phyloP scores from a whole-genome alignment of 2,888 invertebrate species.

The Leptarthrus brevirostris region DNA sequence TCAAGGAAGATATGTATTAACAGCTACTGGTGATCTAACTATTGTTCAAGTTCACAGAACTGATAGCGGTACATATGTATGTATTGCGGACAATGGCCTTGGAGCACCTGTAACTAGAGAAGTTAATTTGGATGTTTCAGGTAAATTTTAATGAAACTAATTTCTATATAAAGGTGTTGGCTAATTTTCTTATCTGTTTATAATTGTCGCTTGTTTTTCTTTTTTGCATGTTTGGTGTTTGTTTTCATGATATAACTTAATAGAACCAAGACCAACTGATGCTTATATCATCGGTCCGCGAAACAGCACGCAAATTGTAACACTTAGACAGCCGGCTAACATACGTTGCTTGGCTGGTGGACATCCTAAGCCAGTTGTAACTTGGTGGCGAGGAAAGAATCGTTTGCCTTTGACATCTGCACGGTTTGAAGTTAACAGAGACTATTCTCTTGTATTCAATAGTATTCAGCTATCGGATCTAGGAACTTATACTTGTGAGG shows the following conservation, averaged over 20 bases:
- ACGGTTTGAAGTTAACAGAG: conserved; percentile 74
- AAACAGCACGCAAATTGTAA: conserved; percentile 74
- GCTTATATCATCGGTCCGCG: conserved; percentile 77
- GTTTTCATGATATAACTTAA: conserved; percentile 49
- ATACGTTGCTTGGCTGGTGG: conserved; percentile 87
- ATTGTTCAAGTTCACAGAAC: conserved; percentile 83
- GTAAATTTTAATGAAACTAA: conserved; percentile 69
- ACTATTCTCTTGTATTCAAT: conserved; percentile 80
- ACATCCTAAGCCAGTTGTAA: conserved; percentile 80
- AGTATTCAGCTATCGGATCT: conserved; percentile 77
- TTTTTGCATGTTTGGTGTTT: conserved; percentile 50
- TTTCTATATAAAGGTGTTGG: conserved; percentile 3
- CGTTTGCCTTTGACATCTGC: conserved; percentile 76
- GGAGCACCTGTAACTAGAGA: conserved; percentile 77
- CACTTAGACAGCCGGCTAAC: conserved; percentile 76
- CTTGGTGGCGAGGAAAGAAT: conserved; percentile 84
- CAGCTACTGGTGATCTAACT: conserved; percentile 81
- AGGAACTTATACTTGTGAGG: conserved; percentile 90
- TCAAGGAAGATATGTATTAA: conserved; percentile 77
- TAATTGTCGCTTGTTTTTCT: too few relatives aligned
- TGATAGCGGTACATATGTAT: conserved; percentile 88
- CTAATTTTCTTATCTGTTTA: too few relatives aligned
- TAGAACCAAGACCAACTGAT: conserved; percentile 61
- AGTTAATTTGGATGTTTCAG: conserved; percentile 77
- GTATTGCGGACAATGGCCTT: conserved; percentile 83